phyloP scores from a whole-genome alignment of 1,140 invertebrate genomes.

The Adoxophyes honmai region DNA sequence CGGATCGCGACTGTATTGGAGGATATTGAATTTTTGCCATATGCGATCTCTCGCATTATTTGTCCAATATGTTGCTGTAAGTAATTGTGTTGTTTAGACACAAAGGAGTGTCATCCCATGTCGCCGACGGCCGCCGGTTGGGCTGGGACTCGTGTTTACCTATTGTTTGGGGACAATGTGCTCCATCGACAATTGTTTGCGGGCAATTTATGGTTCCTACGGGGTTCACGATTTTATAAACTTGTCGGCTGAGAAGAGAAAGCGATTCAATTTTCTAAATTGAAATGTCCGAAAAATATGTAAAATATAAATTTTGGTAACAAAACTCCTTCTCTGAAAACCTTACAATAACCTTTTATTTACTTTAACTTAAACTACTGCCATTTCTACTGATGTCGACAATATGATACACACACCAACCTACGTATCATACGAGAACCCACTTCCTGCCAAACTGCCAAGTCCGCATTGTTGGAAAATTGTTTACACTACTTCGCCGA shows the following conservation, averaged over 20 bases:
- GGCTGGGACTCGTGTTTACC: constrained; percentile 26
- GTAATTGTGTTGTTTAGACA: constrained; percentile 20
- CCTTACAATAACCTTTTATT: too few species aligned
- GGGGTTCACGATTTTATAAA: constrained; percentile 17
- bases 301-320: too few species aligned
- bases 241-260: not conserved
- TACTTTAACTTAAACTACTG: too few species aligned
- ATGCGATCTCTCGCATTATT: not conserved
- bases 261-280: not conserved
- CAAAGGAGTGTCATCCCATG: constrained; percentile 27
- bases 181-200: constrained; percentile 35
- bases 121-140: constrained; percentile 23
- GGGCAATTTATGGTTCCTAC: constrained; percentile 36
- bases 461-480: constrained; percentile 3
- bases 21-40: constrained; percentile 11
- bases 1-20: not conserved
- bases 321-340: too few species aligned
- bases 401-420: not conserved
- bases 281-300: too few species aligned
- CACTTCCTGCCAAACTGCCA: constrained; percentile 6
- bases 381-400: not conserved
- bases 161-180: constrained; percentile 37
- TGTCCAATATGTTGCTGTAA: constrained; percentile 18
- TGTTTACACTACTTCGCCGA: not conserved
- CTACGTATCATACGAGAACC: not conserved